These are phyloP conservation scores for Fistularia commersonii DNA, from an alignment of 2,797 vertebrate species.

Conservation along the genomic window DNA sequence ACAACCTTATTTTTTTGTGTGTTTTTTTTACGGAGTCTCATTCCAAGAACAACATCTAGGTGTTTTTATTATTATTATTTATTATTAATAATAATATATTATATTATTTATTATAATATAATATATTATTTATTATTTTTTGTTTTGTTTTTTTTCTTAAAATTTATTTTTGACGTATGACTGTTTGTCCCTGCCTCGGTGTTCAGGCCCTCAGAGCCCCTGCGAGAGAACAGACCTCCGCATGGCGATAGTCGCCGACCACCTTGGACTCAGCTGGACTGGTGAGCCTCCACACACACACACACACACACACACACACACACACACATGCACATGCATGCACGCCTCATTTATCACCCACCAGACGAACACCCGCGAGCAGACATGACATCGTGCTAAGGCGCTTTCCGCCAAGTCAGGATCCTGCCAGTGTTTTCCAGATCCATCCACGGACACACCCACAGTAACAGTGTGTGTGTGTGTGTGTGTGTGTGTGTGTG, in stretches of 20 bases:
- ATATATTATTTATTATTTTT: constrained; percentile 7
- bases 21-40: constrained; percentile 11
- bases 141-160: constrained; percentile 19
- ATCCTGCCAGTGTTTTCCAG: background rate
- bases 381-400: background rate
- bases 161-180: background rate
- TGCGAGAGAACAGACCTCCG: constrained; percentile 98
- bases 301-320: background rate
- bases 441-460: background rate
- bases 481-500: too few species aligned
- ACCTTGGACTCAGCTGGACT: constrained; percentile 99
- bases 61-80: too few species aligned
- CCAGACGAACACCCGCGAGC: background rate
- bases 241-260: constrained; percentile 99
- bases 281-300: constrained; percentile 75
- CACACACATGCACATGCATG: background rate
- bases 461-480: too few species aligned
- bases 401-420: background rate
- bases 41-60: too few species aligned
- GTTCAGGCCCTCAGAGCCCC: constrained; percentile 96
- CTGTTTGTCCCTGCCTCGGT: constrained; percentile 19
- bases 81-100: too few species aligned
- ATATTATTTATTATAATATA: too few species aligned
- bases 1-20: constrained; percentile 3
- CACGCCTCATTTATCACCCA: background rate